Evolutionary conservation across 2,888 invertebrate genomes (phyloP).

Genomic region (Mythimna impura): DNA sequence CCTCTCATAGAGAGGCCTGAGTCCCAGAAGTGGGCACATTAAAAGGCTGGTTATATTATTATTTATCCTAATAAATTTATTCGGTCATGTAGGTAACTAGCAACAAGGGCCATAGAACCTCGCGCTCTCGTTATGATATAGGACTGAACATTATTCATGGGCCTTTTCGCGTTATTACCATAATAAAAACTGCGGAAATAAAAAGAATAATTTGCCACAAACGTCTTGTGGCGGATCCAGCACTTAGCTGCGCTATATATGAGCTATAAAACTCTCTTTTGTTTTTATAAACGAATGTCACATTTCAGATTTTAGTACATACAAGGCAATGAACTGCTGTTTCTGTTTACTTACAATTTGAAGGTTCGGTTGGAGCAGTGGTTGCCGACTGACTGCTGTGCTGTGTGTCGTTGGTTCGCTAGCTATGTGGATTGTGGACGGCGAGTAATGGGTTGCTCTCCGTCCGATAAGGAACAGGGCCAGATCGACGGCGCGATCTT

Average conservation of each 20-base stretch:
- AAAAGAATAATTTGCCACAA: slow-evolving; percentile 84
- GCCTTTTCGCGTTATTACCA: slow-evolving; percentile 80
- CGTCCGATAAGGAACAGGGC: too few relatives aligned
- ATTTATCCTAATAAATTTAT: neutral
- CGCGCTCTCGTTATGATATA: slow-evolving; percentile 62
- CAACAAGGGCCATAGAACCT: slow-evolving; percentile 50
- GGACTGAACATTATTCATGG: slow-evolving; percentile 77
- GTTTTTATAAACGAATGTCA: slow-evolving; percentile 47
- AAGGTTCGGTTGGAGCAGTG: neutral
- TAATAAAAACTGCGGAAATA: slow-evolving; percentile 85
- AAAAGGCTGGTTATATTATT: too few relatives aligned
- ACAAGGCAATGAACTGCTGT: slow-evolving; percentile 20
- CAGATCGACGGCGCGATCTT: too few relatives aligned
- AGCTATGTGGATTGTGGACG: too few relatives aligned
- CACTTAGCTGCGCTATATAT: slow-evolving; percentile 71
- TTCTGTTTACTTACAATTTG: neutral
- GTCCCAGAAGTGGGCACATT: too few relatives aligned
- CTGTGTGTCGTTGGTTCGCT: too few relatives aligned
- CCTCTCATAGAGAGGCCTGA: too few relatives aligned
- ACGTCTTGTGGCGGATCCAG: slow-evolving; percentile 77
- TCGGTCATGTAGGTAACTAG: slow-evolving; percentile 35
- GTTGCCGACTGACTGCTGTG: too few relatives aligned
- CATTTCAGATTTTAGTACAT: slow-evolving; percentile 30
- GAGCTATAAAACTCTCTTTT: slow-evolving; percentile 53
- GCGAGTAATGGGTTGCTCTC: too few relatives aligned